Evolutionary conservation across 1,140 invertebrate genomes (phyloP), one percentile per base, ranked within the genome.

Genomic region (Drosophila littoralis): DNA sequence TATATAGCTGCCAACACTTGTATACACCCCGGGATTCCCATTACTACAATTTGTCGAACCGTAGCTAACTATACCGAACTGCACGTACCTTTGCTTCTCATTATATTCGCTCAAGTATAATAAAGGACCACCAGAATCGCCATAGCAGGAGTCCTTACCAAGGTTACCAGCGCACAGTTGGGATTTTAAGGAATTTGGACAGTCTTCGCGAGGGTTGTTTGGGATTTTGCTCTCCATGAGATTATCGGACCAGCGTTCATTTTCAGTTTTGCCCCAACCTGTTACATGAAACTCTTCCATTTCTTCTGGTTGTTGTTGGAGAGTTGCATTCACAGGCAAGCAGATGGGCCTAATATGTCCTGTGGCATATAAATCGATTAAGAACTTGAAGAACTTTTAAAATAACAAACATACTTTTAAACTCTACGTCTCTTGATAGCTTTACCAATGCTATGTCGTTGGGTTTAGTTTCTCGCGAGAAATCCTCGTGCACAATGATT

Each of bases 361-460:
- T 64, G 40, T 6, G 10, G 3, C 17, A 22, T 17, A 17, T 5
- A 6, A 33, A 1, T 51, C 1, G 4, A 28, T 22, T 28, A 2
- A 15, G 1, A 17, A 46, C 17, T 9, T 46, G 17, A 17, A 8
- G 8, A 46, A 9, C 7, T 10, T 45, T 6, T n/a, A n/a, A n/a
- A 22, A 35, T n/a, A 12, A 40, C 13, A 7, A 3, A 45, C 45
- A 48, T 15, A 68, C 71, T 0, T 22, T n/a, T 9, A 6, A 15
- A 12, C 2, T 3, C 5, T 0, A 60, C 42, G 6, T 61, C 38
- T 12, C 8, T 2, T 7, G 45, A 10, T 0, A 74, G 42, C 17
- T 68, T 67, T 0, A 74, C 7, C 5, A 74, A 10, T 6, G 71
- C 71, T 32, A 74, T 68, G 13, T 74, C 71, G 32, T 74, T 54